Base-by-base conservation (phyloP, 2,888 invertebrate genomes). In the Yponomeuta malinellus region DNA sequence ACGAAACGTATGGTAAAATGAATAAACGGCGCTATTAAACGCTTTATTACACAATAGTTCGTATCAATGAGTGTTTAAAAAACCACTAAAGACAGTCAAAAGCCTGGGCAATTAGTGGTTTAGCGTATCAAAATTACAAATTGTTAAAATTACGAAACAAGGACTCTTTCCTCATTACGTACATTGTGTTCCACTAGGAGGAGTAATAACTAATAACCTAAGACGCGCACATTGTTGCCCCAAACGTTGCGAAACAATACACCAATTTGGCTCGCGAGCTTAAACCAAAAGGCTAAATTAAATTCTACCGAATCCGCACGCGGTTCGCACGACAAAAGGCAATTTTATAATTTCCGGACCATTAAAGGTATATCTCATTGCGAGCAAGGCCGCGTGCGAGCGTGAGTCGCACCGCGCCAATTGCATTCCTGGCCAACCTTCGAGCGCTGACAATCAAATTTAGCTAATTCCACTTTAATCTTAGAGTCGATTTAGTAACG, bases 351-450 rank as follows among this genome's bases (percentile, higher is more conserved):
- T 90, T 88, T 90, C 89, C 89, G 88, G 86, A 82, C 85, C 85
- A 85, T 84, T 87, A 87, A 84, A 82, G 79, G 84, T 82, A 76
- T 81, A 83, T 80, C 81, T 86, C 80, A 80, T 78, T 82, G 79
- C 78, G 76, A 74, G 79, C 90, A 90, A 90, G 90, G 90, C 82
- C 88, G 79, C 81, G 85, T 82, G 89, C 89, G 85, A 79, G 87
- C 85, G 77, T 81, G 75, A 73, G 74, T 76, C 72, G 73, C 79
- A 83, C 82, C 86, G 86, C 85, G 86, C 88, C 87, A 86, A 84
- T 84, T 85, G 84, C 87, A 88, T 88, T 87, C 86, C 85, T 81
- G 77, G 74, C 76, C 75, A 76, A 74, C 74, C 72, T 72, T 74
- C 74, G 72, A 74, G 68, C 71, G 66, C 70, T 66, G 76, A 52